A percentile compares a stretch with the other conserved stretches of the same genome.
Conservation (phyloP, 2,113 vertebrate species). For the Spizaetus ornatus region DNA sequence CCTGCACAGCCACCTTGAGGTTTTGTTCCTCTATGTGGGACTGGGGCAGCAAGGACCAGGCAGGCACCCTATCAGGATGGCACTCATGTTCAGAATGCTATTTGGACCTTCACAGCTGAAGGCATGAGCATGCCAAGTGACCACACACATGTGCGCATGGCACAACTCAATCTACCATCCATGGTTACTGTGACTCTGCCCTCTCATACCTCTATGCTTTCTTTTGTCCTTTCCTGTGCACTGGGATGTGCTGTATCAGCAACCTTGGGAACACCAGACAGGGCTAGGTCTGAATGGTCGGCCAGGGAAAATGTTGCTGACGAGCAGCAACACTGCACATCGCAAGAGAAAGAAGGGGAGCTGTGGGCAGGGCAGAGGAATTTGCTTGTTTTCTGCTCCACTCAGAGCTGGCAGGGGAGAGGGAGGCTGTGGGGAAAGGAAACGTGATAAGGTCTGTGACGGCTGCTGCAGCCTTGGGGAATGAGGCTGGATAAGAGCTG, state of each 20-base stretch:
- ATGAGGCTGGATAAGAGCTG: not conserved
- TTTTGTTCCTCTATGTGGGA: not conserved
- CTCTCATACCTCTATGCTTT: not conserved
- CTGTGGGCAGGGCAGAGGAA: not conserved
- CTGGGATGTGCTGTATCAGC: not conserved
- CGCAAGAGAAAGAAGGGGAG: accelerated
- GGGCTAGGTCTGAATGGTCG: not conserved
- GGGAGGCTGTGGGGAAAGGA: not conserved
- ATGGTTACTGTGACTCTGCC: not conserved
- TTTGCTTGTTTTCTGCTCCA: not conserved
- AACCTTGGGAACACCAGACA: not conserved
- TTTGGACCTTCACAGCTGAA: not conserved
- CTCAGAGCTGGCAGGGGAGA: not conserved
- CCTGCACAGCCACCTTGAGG: not conserved
- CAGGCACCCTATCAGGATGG: not conserved
- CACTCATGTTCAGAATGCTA: not conserved
- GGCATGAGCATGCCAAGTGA: not conserved
- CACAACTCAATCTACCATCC: not conserved
- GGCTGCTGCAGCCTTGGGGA: not conserved
- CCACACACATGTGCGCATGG: accelerated
- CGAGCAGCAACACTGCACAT: not conserved
- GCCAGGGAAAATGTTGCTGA: not conserved
- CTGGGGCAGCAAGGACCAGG: not conserved
- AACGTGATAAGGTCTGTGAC: not conserved
- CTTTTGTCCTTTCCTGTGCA: not conserved